Base-by-base conservation (phyloP, 2,113 vertebrate species). In the Actenoides hombroni region DNA sequence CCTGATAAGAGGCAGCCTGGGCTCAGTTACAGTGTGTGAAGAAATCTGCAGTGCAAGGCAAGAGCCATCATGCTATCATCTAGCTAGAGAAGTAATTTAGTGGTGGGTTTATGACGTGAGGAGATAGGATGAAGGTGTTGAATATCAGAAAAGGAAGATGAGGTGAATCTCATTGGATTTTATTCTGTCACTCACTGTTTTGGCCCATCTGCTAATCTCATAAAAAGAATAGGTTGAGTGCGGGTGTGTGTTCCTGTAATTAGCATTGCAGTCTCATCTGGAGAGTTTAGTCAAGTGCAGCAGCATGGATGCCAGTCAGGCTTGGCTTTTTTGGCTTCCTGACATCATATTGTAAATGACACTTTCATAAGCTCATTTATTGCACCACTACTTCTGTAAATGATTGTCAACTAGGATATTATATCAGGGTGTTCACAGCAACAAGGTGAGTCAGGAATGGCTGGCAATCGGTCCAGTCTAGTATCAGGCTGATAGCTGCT, bases 291-390 rank as follows among this genome's bases (percentile, higher is more conserved):
- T 93, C 10, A 69, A 70, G 42, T 84, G 67, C 35, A 63, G 44
- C 25, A 75, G 64, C 70, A 83, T 1, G 6, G 19, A 12, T 87
- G 84, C 49, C 76, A 91, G 56, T 74, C 57, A 88, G 31, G 24
- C 20, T 73, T 82, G 69, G 68, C 56, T 87, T 92, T 84, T 70
- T 51, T 76, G 81, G 77, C 68, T 90, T 77, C 49, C 54, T 92
- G 88, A 64, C 29, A 57, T 56, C 56, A 68, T 90, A 88, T 59
- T 96, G 79, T 56, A 87, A 93, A 82, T 95, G 95, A 93, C 94
- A 76, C 61, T 97, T 97, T 56, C 68, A 84, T 53, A 51, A 92
- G 92, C 88, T 97, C 70, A 68, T 92, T 95, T 96, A 93, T 95
- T 90, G 89, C 44, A 80, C 69, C 63, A 18, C 46, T 95, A 76